Evolutionary conservation across 2,888 invertebrate species (phyloP).

Genomic region (Acronicta psi): DNA sequence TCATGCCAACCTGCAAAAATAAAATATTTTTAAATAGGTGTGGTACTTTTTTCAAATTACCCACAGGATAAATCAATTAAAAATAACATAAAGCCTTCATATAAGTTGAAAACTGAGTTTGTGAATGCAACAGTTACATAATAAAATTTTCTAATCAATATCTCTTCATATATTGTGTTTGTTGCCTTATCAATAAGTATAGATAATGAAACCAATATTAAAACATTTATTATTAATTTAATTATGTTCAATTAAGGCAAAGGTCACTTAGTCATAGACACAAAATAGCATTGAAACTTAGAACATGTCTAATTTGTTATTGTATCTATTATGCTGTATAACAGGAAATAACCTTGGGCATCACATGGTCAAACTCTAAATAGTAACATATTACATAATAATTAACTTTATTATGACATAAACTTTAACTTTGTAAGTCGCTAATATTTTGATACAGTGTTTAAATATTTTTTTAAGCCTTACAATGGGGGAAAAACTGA

Average conservation of each 20-base stretch:
- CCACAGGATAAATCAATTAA: no score
- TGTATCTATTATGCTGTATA: conserved; percentile 16
- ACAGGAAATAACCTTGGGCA: conserved; percentile 65
- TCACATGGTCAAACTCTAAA: conserved; percentile 55
- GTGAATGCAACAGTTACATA: neutral
- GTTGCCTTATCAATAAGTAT: conserved; percentile 18
- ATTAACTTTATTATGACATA: conserved; percentile 38
- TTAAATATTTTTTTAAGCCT: neutral
- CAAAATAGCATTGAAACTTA: conserved; percentile 9
- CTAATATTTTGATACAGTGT: neutral
- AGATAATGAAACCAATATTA: neutral
- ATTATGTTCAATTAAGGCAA: conserved; percentile 5
- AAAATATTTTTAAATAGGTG: neutral
- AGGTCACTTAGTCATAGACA: conserved; percentile 4
- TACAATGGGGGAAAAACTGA: neutral
- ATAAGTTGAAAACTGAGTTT: no score
- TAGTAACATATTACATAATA: conserved; percentile 63
- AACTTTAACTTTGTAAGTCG: conserved; percentile 16
- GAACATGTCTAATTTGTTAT: conserved; percentile 30
- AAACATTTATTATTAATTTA: neutral
- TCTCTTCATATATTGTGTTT: neutral
- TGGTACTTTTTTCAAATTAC: neutral
- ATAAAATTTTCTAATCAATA: neutral
- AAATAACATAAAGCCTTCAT: no score
- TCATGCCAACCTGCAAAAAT: conserved; percentile 91